A percentile compares a stretch with the other conserved stretches of the same genome.
phyloP scores from a whole-genome alignment of 2,888 invertebrate species.

The Agrenia bidenticulata region DNA sequence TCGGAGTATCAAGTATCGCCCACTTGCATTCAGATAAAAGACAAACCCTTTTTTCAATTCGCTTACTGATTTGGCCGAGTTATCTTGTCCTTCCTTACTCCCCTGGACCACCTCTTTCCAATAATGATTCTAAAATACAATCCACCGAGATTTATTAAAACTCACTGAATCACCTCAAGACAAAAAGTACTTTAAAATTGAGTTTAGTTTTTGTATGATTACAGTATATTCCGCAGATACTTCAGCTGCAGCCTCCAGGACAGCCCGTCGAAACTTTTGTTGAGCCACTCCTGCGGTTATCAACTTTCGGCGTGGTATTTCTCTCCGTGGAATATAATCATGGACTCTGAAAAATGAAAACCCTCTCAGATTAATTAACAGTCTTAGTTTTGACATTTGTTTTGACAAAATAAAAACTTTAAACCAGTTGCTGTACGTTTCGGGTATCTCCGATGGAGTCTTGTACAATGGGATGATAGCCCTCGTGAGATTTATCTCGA shows the following conservation, averaged over 20 bases:
- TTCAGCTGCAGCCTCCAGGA: constrained; percentile 46
- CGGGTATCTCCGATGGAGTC: constrained; percentile 17
- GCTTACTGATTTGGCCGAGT: not conserved
- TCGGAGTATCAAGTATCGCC: constrained; percentile 40
- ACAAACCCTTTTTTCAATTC: constrained; percentile 47
- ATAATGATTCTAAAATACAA: constrained; percentile 21
- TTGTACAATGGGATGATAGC: constrained; percentile 24
- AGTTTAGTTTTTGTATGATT: not conserved
- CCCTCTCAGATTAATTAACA: too few relatives aligned
- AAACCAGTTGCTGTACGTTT: constrained; percentile 22
- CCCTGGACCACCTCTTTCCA: constrained; percentile 32
- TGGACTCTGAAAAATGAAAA: constrained; percentile 2
- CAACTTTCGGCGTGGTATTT: constrained; percentile 27
- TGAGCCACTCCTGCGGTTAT: constrained; percentile 34
- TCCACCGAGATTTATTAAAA: not conserved
- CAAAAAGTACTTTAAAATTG: not conserved
- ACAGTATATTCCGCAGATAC: constrained; percentile 44
- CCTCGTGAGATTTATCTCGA: constrained; percentile 23
- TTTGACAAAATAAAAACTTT: too few relatives aligned
- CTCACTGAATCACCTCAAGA: too few relatives aligned
- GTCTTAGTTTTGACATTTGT: too few relatives aligned
- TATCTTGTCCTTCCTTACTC: not conserved
- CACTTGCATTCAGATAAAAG: constrained; percentile 46
- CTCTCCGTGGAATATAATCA: constrained; percentile 25
- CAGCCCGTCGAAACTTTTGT: constrained; percentile 32